Evolutionary conservation across 2,888 invertebrate genomes (phyloP).

Genomic region (Polietes domitor): DNA sequence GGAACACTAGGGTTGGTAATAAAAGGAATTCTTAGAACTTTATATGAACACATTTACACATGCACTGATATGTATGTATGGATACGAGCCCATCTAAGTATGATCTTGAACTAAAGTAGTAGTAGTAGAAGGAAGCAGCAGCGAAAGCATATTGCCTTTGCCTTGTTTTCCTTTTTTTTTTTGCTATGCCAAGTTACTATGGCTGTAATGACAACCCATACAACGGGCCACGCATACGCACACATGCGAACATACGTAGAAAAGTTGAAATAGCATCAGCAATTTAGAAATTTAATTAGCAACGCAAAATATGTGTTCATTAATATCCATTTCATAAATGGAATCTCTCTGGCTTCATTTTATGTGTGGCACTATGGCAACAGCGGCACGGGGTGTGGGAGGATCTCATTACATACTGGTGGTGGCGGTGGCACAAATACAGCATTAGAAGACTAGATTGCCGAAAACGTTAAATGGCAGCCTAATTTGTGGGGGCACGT

Average conservation of each 20-base stretch:
- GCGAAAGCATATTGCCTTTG: constrained; percentile 72
- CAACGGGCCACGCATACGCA: constrained; percentile 35
- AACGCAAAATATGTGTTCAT: constrained; percentile 68
- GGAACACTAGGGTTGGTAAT: constrained; percentile 17
- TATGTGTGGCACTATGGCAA: constrained; percentile 48
- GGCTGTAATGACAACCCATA: constrained; percentile 62
- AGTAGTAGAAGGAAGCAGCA: neutral
- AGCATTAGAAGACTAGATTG: neutral
- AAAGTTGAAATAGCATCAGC: constrained; percentile 42
- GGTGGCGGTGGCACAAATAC: too few species aligned
- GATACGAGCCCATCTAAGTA: constrained; percentile 22
- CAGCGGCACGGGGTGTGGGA: neutral
- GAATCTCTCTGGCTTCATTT: constrained; percentile 38
- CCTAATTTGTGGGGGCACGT: neutral
- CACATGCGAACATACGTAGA: neutral
- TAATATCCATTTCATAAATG: constrained; percentile 45
- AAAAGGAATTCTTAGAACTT: constrained; percentile 56
- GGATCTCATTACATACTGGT: neutral
- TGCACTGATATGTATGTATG: constrained; percentile 19
- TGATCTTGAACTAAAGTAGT: constrained; percentile 68
- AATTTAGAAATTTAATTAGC: constrained; percentile 69
- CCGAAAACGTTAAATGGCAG: neutral
- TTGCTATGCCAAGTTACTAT: constrained; percentile 54
- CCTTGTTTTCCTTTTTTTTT: too few species aligned
- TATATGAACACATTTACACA: constrained; percentile 42